Conservation (phyloP, 2,888 invertebrate species). For the Drosophila suboccidentalis region DNA sequence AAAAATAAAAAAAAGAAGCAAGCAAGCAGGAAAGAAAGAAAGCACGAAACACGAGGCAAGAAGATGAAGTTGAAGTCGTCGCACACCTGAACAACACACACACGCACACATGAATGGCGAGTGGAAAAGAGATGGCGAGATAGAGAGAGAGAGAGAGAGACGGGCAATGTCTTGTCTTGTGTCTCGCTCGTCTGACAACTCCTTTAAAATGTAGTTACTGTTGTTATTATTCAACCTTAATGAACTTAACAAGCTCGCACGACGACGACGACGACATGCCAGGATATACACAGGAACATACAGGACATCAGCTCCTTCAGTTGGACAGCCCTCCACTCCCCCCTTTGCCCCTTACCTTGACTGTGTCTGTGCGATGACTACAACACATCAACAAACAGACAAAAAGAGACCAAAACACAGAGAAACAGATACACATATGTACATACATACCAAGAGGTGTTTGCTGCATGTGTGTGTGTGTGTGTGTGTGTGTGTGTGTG, state of each 20-base stretch:
- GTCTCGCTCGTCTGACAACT: constrained; percentile 59
- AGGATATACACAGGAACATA: constrained; percentile 27
- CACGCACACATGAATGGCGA: constrained; percentile 25
- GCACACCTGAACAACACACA: constrained; percentile 28
- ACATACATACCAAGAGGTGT: constrained; percentile 39
- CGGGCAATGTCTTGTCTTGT: not conserved
- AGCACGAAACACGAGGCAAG: constrained; percentile 39
- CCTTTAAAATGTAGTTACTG: constrained; percentile 82
- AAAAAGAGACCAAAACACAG: constrained; percentile 40
- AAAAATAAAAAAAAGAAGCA: not conserved
- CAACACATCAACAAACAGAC: constrained; percentile 43
- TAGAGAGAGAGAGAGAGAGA: not conserved
- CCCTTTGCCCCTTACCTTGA: not conserved
- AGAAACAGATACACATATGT: constrained; percentile 41
- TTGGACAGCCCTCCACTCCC: constrained; percentile 46
- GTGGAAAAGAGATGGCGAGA: constrained; percentile 12
- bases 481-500: constrained; percentile 30
- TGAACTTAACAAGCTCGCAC: constrained; percentile 79
- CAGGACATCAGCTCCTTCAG: constrained; percentile 49
- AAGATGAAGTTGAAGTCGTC: constrained; percentile 34
- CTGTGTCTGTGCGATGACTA: not conserved
- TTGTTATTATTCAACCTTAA: constrained; percentile 82
- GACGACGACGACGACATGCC: constrained; percentile 54
- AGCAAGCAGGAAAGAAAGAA: constrained; percentile 2
- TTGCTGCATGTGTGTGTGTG: constrained; percentile 33